Evolutionary conservation across 1,140 invertebrate species (phyloP), one percentile per base, ranked within the genome.

Genomic region (Dinothrombium tinctorium): DNA sequence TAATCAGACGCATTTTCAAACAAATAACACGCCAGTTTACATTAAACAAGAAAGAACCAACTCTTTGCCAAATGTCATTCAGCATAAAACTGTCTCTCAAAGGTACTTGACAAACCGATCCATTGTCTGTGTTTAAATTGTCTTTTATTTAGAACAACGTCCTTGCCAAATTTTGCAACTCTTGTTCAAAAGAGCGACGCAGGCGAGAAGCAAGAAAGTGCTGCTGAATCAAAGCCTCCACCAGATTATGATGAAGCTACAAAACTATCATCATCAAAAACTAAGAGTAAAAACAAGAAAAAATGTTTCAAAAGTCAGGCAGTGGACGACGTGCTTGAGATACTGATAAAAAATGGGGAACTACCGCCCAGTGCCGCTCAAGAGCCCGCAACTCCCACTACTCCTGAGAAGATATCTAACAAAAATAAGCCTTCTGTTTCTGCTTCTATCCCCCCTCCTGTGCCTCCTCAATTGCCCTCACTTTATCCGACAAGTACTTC

Each of bases 251-350:
- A 74, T 41, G 73, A 75, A 54, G 72, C 72, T 5, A 67, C 73
- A 0, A 73, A 73, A 50, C 63, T 71, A 37, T 55, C 39, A 15
- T 19, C 15, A n/a, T 15, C 12, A n/a, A n/a, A n/a, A n/a, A n/a
- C n/a, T n/a, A n/a, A n/a, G n/a, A n/a, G n/a, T n/a, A n/a, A n/a
- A n/a, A 9, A 23, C 14, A 11, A 9, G 12, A 40, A 31, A n/a
- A 53, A 53, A 32, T 63, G 65, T 47, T 60, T 76, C 12, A 79
- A 80, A 51, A 75, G 74, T 54, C 80, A 89, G 56, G 76, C 78
- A 26, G 77, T 92, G 43, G 84, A 89, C 54, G 84, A 92, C 59
- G 83, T 92, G 0, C 57, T 94, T n/a, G 83, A 90, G 53, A 89
- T 92, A 50, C 63, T 92, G 0, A 87, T 90, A 15, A 76, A 84